phyloP scores from a whole-genome alignment of 1,140 invertebrate genomes.

The Euwallacea fornicatus region DNA sequence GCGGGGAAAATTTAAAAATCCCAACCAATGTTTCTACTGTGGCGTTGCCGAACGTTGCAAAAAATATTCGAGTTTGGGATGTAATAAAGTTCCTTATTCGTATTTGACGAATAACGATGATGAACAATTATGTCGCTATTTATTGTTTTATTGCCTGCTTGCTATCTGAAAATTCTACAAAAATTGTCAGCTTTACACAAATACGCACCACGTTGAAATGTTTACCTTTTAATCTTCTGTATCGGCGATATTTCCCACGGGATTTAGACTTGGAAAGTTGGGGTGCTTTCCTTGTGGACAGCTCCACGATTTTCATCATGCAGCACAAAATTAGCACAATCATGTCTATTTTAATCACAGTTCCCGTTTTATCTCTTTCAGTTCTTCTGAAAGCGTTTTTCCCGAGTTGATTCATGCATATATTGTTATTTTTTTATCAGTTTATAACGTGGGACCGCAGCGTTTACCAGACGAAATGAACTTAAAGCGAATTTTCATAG shows the following conservation, averaged over 20 bases:
- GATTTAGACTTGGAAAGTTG: slow-evolving; percentile 11
- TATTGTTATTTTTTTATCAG: not conserved
- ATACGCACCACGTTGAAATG: not conserved
- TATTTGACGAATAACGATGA: too few relatives aligned
- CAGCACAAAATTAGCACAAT: slow-evolving; percentile 51
- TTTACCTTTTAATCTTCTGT: slow-evolving; percentile 44
- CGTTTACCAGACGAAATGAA: too few relatives aligned
- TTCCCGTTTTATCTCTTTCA: not conserved
- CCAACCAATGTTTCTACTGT: too few relatives aligned
- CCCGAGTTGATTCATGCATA: slow-evolving; percentile 7
- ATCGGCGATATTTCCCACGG: slow-evolving; percentile 32
- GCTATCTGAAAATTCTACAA: not conserved
- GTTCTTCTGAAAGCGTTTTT: slow-evolving; percentile 8
- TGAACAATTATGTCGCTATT: too few relatives aligned
- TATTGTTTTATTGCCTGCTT: not conserved
- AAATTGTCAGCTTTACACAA: too few relatives aligned
- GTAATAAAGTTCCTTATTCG: too few relatives aligned
- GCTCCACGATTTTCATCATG: slow-evolving; percentile 53
- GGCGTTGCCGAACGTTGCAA: too few relatives aligned
- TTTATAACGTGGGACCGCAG: too few relatives aligned
- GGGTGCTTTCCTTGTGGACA: slow-evolving; percentile 46
- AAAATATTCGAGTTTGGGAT: too few relatives aligned
- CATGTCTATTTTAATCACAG: slow-evolving; percentile 45
- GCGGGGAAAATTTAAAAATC: too few relatives aligned
- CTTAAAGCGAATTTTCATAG: too few relatives aligned